Evolutionary conservation across 1,140 invertebrate genomes (phyloP), one percentile per base, ranked within the genome.

Genomic region (Diorhabda elongata): DNA sequence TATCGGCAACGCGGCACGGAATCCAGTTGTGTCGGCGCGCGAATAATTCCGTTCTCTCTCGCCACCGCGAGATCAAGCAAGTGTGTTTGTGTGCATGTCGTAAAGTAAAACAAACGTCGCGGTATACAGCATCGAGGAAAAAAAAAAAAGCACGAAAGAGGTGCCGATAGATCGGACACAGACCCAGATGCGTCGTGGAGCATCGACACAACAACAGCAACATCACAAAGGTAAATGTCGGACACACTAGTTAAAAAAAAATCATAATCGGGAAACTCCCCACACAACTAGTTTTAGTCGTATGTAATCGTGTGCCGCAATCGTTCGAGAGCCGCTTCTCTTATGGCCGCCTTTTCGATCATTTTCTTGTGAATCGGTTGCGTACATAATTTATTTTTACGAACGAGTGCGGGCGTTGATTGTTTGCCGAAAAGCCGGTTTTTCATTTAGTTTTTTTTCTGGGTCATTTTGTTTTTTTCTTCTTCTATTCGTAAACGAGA

Each of bases 11-110:
- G 4, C n/a, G 47, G 47, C n/a, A 6, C 6, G 47, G n/a, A 52
- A 52, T 52, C 47, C 47, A 52, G 47, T 52, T 52, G 47, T 52
- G n/a, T 52, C 47, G 47, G 47, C 47, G 47, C 47, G 47, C 47
- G 47, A 52, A 52, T 52, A 52, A 52, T n/a, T 52, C 47, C n/a
- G 47, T 52, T 52, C 47, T 52, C 47, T 52, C 47, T 52, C n/a
- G 47, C 47, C 3, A n/a, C 6, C 47, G 47, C 47, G 47, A 52
- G 2, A 52, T 52, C 47, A 52, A 52, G 47, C n/a, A 52, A 52
- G 47, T 52, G 47, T 52, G 47, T 52, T 8, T 52, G 47, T 52
- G 47, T 52, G 26, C 26, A 26, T 26, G 6, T 52, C n/a, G 47
- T 52, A 52, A 52, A 52, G 47, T 52, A 52, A 52, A 52, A n/a